These are phyloP conservation scores for Micromesistius poutassou DNA, from an alignment of 2,797 vertebrate genomes.

Conservation along the genomic window DNA sequence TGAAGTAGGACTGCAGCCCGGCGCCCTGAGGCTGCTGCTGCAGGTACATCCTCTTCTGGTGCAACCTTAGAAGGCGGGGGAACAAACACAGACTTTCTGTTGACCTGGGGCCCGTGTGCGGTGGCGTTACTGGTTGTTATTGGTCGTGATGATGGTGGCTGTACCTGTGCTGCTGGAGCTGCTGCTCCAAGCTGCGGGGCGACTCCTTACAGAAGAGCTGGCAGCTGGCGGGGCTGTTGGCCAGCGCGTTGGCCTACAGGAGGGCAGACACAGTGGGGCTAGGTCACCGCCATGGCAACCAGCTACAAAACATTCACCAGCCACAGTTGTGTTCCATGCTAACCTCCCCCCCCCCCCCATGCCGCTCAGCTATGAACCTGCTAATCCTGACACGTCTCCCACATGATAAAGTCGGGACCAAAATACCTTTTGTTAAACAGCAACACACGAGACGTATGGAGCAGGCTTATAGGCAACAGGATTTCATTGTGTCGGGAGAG, in stretches of 20 bases:
- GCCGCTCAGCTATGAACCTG: neutral
- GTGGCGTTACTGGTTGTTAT: neutral
- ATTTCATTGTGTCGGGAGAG: neutral
- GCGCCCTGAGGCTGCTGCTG: constrained; percentile 89
- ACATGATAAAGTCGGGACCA: neutral
- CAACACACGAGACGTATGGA: neutral
- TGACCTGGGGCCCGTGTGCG: neutral
- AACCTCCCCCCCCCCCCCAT: neutral
- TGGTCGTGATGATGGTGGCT: neutral
- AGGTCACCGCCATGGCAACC: constrained; percentile 28
- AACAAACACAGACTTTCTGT: neutral
- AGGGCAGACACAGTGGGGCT: constrained; percentile 12
- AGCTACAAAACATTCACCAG: constrained; percentile 12
- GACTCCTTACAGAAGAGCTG: constrained; percentile 92
- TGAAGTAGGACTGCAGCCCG: constrained; percentile 90
- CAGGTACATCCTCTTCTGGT: constrained; percentile 93
- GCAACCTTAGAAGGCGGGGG: constrained; percentile 74
- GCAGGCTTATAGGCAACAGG: neutral
- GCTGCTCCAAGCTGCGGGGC: constrained; percentile 93
- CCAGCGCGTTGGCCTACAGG: constrained; percentile 76
- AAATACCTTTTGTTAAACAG: constrained; percentile 1
- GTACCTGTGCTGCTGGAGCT: constrained; percentile 97
- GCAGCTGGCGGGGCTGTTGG: constrained; percentile 85
- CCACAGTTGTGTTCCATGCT: neutral
- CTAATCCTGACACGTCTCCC: neutral